Evolutionary conservation across 2,888 invertebrate genomes (phyloP).

Genomic region (Aplocera efformata): DNA sequence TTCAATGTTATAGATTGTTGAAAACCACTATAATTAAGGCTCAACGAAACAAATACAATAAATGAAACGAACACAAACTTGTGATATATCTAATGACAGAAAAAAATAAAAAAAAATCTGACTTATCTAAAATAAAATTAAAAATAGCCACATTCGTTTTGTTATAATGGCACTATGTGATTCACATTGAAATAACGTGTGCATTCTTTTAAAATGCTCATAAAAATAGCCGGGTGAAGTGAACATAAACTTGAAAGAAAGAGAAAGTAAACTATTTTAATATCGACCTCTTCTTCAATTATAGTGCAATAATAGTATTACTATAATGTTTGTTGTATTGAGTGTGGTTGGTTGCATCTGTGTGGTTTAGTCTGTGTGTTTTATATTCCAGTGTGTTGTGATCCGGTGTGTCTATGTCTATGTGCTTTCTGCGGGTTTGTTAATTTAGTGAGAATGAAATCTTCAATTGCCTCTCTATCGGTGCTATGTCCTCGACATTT

Average conservation of each 20-base stretch:
- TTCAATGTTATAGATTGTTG: conserved; percentile 24
- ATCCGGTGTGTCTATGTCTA: conserved; percentile 30
- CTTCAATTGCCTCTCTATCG: conserved; percentile 50
- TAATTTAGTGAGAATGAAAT: conserved; percentile 39
- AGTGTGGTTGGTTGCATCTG: conserved; percentile 2
- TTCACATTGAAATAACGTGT: conserved; percentile 54
- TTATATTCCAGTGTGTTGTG: conserved; percentile 32
- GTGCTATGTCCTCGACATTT: conserved; percentile 65
- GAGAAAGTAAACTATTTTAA: conserved; percentile 12
- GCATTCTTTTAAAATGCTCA: conserved; percentile 28
- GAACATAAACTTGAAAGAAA: conserved; percentile 16
- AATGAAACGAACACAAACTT: conserved; percentile 67
- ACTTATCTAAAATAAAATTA: conserved; percentile 57
- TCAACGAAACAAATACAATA: conserved; percentile 48
- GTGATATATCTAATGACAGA: conserved; percentile 56
- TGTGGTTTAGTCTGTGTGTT: conserved; percentile 21
- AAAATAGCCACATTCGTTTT: conserved; percentile 67
- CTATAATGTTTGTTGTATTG: conserved; percentile 7
- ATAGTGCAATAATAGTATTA: conserved; percentile 11
- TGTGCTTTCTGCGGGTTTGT: conserved; percentile 61
- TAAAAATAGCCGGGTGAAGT: conserved; percentile 11
- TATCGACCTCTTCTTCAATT: conserved; percentile 4
- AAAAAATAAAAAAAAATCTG: conserved; percentile 56
- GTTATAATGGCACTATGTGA: conserved; percentile 73
- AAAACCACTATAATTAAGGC: conserved; percentile 38